Evolutionary conservation across 2,888 invertebrate species (phyloP).

Genomic region (Tromatobia lineatoria): DNA sequence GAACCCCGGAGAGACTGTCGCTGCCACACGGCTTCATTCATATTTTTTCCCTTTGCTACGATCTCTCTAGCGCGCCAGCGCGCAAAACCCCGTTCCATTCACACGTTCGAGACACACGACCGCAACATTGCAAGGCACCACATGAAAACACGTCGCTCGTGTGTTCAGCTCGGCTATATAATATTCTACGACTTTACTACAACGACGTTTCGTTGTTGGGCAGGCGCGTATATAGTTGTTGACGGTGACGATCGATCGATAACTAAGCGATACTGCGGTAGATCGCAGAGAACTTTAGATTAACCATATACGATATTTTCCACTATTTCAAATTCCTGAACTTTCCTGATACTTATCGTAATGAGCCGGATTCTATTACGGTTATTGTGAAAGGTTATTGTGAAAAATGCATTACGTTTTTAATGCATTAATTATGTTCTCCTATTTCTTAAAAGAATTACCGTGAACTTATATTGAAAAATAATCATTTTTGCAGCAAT

Average conservation of each 20-base stretch:
- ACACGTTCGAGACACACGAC: constrained; percentile 62
- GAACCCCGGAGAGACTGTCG: constrained; percentile 69
- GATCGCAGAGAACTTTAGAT: constrained; percentile 21
- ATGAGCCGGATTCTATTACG: background rate
- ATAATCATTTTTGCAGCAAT: no score
- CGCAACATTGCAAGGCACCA: constrained; percentile 23
- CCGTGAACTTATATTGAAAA: no score
- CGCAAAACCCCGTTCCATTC: constrained; percentile 66
- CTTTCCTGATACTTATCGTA: no score
- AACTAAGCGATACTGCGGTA: constrained; percentile 33
- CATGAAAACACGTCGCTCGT: constrained; percentile 26
- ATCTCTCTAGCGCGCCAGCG: constrained; percentile 58
- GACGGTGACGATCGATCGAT: constrained; percentile 32
- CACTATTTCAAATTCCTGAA: no score
- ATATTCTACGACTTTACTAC: background rate
- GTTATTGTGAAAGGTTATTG: no score
- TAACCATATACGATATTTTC: background rate
- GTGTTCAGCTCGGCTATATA: constrained; percentile 43
- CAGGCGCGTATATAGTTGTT: constrained; percentile 21
- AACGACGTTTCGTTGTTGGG: background rate
- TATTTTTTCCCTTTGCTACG: constrained; percentile 75
- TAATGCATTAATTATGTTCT: no score
- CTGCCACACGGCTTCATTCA: constrained; percentile 77
- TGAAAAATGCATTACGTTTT: no score
- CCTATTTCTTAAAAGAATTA: no score